Percentiles rank a stretch among this genome's conserved stretches.
Conservation (phyloP, 2,888 invertebrate genomes). For the Plutella xylostella region DNA sequence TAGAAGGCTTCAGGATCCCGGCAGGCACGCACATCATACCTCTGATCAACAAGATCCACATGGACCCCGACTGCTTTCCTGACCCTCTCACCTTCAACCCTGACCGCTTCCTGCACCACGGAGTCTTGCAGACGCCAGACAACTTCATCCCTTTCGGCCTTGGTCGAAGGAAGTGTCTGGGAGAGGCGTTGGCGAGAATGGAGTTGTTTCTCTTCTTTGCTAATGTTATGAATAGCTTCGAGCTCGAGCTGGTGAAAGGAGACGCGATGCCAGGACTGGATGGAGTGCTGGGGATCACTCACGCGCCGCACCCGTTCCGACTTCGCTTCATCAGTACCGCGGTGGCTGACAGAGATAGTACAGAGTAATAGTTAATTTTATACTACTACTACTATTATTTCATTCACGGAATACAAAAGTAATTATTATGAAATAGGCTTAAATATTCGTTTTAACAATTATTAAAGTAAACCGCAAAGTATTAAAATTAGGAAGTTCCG, state of each 20-base stretch:
- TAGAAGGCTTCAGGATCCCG: slow-evolving; percentile 81
- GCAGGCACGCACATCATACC: slow-evolving; percentile 83
- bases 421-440: too few relatives aligned
- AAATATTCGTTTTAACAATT: too few relatives aligned
- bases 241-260: slow-evolving; percentile 75
- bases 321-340: too few relatives aligned
- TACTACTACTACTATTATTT: too few relatives aligned
- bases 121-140: slow-evolving; percentile 79
- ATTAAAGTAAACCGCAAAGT: too few relatives aligned
- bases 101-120: slow-evolving; percentile 77
- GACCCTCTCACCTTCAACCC: slow-evolving; percentile 84
- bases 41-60: slow-evolving; percentile 83
- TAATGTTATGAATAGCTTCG: slow-evolving; percentile 80
- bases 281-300: slow-evolving; percentile 79
- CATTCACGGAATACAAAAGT: too few relatives aligned
- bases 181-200: slow-evolving; percentile 84
- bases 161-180: slow-evolving; percentile 86
- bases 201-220: slow-evolving; percentile 87
- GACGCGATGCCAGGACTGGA: slow-evolving; percentile 76
- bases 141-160: slow-evolving; percentile 88
- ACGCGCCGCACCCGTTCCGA: slow-evolving; percentile 74
- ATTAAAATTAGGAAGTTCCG: too few relatives aligned
- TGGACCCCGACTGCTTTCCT: slow-evolving; percentile 83
- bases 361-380: too few relatives aligned
- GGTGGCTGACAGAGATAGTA: too few relatives aligned